Percentiles rank a stretch among this genome's conserved stretches.
These are phyloP conservation scores for Mirounga angustirostris DNA, from an alignment of 2,113 vertebrate species.

Conservation along the genomic window DNA sequence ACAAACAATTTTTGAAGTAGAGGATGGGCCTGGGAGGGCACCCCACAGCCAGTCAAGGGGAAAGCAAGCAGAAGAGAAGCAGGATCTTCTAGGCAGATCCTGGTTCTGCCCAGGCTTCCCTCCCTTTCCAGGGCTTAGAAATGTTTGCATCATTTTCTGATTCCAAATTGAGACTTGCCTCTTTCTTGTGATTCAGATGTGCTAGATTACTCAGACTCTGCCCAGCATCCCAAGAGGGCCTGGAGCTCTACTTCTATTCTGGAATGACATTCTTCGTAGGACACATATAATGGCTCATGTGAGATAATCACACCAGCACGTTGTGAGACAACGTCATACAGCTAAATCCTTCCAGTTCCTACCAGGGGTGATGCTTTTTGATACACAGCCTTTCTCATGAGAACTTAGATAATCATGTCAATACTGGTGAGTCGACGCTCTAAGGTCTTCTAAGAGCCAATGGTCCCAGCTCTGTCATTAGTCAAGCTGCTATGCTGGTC, in stretches of 20 bases:
- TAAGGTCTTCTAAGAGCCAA: background rate
- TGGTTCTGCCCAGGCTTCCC: constrained; percentile 27
- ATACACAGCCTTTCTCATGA: constrained; percentile 52
- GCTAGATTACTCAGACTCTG: constrained; percentile 54
- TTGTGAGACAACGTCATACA: constrained; percentile 57
- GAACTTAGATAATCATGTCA: constrained; percentile 49
- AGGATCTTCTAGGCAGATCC: constrained; percentile 26
- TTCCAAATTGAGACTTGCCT: constrained; percentile 32
- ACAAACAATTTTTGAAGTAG: background rate
- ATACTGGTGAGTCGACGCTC: constrained; percentile 51
- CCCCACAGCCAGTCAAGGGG: constrained; percentile 53
- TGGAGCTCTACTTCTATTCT: constrained; percentile 53
- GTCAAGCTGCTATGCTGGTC: accelerated
- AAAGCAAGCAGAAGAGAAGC: constrained; percentile 7
- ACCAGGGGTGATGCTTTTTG: constrained; percentile 61
- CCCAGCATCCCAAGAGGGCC: constrained; percentile 19
- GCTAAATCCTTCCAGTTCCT: constrained; percentile 67
- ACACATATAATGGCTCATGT: background rate
- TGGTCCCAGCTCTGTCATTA: background rate
- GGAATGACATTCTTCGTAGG: constrained; percentile 65
- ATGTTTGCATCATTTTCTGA: constrained; percentile 60
- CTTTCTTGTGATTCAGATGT: constrained; percentile 58
- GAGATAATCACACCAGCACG: constrained; percentile 44
- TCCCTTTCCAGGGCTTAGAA: background rate
- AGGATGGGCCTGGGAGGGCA: background rate